Percentiles rank a stretch among this genome's conserved stretches.
Evolutionary conservation across 2,113 vertebrate species (phyloP).

Genomic region (Tyrannus savana): DNA sequence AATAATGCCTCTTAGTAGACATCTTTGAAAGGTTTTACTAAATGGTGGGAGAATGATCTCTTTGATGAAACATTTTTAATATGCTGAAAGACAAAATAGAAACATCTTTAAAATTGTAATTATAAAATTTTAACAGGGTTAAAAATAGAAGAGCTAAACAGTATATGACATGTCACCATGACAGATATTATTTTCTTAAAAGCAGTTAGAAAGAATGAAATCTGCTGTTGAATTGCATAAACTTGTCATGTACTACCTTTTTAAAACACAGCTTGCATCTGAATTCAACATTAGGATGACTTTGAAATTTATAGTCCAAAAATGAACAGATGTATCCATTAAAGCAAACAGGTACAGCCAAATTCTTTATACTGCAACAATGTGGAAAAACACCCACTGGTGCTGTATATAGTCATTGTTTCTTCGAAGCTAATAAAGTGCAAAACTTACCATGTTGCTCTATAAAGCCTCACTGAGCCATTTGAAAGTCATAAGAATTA

Average conservation of each 20-base stretch:
- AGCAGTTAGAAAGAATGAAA: not conserved
- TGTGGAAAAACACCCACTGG: not conserved
- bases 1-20: not conserved
- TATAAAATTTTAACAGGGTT: not conserved
- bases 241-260: not conserved
- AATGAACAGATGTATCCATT: constrained; percentile 34
- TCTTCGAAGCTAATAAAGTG: not conserved
- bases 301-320: constrained; percentile 36
- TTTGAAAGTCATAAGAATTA: not conserved
- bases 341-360: constrained; percentile 4
- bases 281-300: constrained; percentile 10
- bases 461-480: not conserved
- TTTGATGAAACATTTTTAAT: not conserved
- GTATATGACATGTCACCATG: not conserved
- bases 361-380: not conserved
- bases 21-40: not conserved
- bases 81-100: not conserved
- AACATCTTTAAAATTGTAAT: not conserved
- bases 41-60: not conserved
- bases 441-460: not conserved
- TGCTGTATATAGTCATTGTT: not conserved
- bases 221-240: constrained; percentile 1
- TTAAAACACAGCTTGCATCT: not conserved
- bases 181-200: not conserved
- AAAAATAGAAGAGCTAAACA: not conserved